Evolutionary conservation across 2,113 vertebrate genomes (phyloP).

Genomic region (Esox niger): DNA sequence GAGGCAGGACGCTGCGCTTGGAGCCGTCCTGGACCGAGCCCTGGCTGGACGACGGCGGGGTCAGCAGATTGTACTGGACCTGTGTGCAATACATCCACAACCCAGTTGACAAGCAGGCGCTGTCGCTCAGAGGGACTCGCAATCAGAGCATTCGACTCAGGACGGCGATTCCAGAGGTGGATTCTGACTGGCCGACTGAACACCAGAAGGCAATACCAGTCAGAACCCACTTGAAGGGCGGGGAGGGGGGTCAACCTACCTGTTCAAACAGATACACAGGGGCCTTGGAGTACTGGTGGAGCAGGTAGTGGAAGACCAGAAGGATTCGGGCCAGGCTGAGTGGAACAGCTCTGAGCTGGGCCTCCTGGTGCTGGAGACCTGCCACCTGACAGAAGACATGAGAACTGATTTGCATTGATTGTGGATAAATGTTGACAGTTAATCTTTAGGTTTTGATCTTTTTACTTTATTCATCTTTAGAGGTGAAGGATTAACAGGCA

Average conservation of each 20-base stretch:
- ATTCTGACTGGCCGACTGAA: too few relatives aligned
- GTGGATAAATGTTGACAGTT: too few relatives aligned
- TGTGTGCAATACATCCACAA: constrained; percentile 43
- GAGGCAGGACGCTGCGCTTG: constrained; percentile 70
- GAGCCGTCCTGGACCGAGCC: constrained; percentile 78
- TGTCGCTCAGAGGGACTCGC: too few relatives aligned
- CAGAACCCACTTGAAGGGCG: too few relatives aligned
- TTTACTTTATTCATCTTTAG: too few relatives aligned
- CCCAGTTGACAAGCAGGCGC: neutral
- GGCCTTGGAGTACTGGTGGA: constrained; percentile 91
- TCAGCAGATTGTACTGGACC: constrained; percentile 95
- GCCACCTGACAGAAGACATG: too few relatives aligned
- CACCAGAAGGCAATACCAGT: too few relatives aligned
- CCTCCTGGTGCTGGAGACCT: constrained; percentile 75
- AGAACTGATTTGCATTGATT: too few relatives aligned
- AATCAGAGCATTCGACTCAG: too few relatives aligned
- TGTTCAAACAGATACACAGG: constrained; percentile 94
- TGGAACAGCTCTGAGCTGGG: constrained; percentile 82
- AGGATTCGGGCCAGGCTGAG: constrained; percentile 87
- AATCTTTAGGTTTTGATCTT: too few relatives aligned
- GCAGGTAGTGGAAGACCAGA: constrained; percentile 91
- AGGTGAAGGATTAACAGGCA: too few relatives aligned
- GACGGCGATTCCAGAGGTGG: too few relatives aligned
- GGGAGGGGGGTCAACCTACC: constrained; percentile 60
- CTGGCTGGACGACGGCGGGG: constrained; percentile 82